Conservation (phyloP, 1,140 invertebrate species). For the Pseudomyrmex gracilis region DNA sequence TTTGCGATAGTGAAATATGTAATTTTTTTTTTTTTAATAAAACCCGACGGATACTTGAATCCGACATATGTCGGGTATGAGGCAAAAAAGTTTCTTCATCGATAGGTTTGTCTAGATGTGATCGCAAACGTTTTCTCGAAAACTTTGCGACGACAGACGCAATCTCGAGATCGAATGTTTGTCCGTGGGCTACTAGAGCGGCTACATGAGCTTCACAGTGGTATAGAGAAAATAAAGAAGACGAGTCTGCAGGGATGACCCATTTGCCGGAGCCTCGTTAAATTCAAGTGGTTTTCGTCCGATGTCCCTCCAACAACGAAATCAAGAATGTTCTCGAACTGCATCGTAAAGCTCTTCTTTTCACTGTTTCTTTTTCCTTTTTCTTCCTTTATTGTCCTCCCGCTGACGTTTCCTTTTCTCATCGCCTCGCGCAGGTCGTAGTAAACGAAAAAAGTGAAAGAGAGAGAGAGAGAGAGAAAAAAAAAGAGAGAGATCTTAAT, state of each 20-base stretch:
- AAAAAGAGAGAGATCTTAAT: constrained; percentile 70
- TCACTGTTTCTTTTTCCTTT: constrained; percentile 58
- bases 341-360: constrained; percentile 75
- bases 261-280: constrained; percentile 78
- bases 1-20: not conserved
- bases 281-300: constrained; percentile 79
- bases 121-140: constrained; percentile 37
- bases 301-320: constrained; percentile 74
- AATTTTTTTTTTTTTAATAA: not conserved
- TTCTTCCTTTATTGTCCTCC: constrained; percentile 34
- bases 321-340: constrained; percentile 80
- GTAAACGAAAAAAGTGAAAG: constrained; percentile 55
- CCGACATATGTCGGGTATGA: not conserved
- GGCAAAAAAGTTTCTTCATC: not conserved
- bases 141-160: constrained; percentile 44
- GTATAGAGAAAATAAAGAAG: constrained; percentile 70
- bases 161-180: constrained; percentile 64
- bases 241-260: constrained; percentile 76
- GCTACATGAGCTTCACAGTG: constrained; percentile 51
- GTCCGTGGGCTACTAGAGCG: constrained; percentile 56
- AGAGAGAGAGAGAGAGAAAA: constrained; percentile 55
- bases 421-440: constrained; percentile 35
- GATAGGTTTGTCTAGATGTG: constrained; percentile 37
- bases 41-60: not conserved
- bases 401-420: constrained; percentile 58